A percentile compares a stretch with the other conserved stretches of the same genome.
Evolutionary conservation across 2,113 vertebrate species (phyloP).

Genomic region (Neolamprologus devosi): DNA sequence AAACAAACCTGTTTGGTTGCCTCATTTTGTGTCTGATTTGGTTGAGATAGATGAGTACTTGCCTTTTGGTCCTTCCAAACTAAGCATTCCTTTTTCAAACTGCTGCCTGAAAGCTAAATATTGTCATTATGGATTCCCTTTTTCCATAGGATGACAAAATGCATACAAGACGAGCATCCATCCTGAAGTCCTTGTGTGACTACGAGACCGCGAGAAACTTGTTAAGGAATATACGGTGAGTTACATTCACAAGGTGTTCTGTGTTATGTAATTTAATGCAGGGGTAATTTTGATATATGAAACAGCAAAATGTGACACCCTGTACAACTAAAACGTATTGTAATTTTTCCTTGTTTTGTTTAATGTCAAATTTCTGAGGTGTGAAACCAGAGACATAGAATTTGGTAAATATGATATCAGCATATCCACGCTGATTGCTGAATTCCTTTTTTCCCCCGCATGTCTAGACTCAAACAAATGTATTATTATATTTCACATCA

Average conservation of each 20-base stretch:
- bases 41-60: fast-evolving
- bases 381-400: neutral
- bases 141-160: fast-evolving
- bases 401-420: neutral
- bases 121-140: neutral
- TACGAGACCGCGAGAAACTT: fast-evolving
- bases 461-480: fast-evolving
- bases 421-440: neutral
- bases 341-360: neutral
- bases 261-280: fast-evolving
- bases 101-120: neutral
- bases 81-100: fast-evolving
- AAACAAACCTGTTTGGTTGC: too few species aligned
- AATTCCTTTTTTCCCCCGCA: neutral
- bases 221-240: fast-evolving
- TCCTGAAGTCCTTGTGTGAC: neutral
- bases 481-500: neutral
- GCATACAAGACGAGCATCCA: fast-evolving
- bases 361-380: neutral
- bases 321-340: neutral
- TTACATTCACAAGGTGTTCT: neutral
- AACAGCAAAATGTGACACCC: neutral
- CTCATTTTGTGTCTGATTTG: too few species aligned
- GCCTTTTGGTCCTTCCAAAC: neutral
- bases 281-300: fast-evolving